phyloP scores from a whole-genome alignment of 1,140 invertebrate species.

The Zaprionus africanus region DNA sequence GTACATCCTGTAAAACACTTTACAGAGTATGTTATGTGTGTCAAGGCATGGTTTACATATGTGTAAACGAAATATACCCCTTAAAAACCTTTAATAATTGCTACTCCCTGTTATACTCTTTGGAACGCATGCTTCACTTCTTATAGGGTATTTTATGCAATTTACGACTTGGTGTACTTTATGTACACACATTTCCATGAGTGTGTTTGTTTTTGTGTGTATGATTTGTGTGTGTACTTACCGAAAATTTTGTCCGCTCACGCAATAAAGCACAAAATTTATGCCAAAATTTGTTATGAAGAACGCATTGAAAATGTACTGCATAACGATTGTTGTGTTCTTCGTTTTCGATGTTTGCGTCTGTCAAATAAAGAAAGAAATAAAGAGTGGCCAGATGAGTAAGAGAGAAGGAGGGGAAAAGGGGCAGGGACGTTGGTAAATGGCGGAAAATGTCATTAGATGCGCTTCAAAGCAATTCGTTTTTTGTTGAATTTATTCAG shows the following conservation, averaged over 20 bases:
- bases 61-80: too few species aligned
- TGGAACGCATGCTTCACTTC: not conserved
- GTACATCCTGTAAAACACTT: too few species aligned
- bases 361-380: constrained; percentile 28
- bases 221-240: constrained; percentile 63
- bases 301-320: constrained; percentile 85
- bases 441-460: constrained; percentile 15
- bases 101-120: not conserved
- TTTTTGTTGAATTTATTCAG: not conserved
- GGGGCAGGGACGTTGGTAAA: not conserved
- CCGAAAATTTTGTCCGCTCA: constrained; percentile 92
- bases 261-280: constrained; percentile 94
- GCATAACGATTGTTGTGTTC: constrained; percentile 71
- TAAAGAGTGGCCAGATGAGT: not conserved
- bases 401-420: not conserved
- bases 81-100: too few species aligned
- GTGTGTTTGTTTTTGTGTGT: not conserved
- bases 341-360: constrained; percentile 68
- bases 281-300: constrained; percentile 94
- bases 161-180: not conserved
- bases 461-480: constrained; percentile 10
- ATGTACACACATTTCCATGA: not conserved
- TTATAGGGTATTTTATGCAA: constrained; percentile 7
- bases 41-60: too few species aligned
- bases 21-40: too few species aligned